Percentiles rank a stretch among this genome's conserved stretches.
Evolutionary conservation across 2,113 vertebrate genomes (phyloP).

Genomic region (Charina bottae): DNA sequence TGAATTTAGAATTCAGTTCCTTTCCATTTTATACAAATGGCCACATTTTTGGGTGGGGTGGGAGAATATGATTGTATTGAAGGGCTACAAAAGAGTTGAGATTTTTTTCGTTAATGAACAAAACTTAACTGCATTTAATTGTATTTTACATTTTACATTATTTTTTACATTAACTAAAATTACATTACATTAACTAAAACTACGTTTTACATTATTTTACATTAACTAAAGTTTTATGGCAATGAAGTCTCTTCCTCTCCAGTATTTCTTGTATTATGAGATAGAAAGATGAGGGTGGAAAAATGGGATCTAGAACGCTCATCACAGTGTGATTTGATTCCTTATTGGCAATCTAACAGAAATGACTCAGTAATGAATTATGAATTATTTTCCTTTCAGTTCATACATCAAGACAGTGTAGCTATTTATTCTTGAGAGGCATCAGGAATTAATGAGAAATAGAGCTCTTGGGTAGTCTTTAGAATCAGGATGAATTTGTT

Average conservation of each 20-base stretch:
- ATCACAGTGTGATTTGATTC: slow-evolving; percentile 42
- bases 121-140: background rate
- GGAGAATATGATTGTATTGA: background rate
- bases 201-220: too few relatives aligned
- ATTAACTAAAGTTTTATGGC: background rate
- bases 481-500: background rate
- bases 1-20: background rate
- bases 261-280: background rate
- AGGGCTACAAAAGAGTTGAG: too few relatives aligned
- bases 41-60: background rate
- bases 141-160: too few relatives aligned
- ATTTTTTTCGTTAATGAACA: background rate
- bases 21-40: background rate
- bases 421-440: slow-evolving; percentile 25
- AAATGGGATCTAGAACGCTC: background rate
- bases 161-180: too few relatives aligned
- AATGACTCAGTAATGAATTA: slow-evolving; percentile 19
- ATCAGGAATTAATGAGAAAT: slow-evolving; percentile 10
- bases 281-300: background rate
- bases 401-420: slow-evolving; percentile 24
- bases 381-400: slow-evolving; percentile 36
- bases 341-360: slow-evolving; percentile 47
- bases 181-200: too few relatives aligned
- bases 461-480: background rate
- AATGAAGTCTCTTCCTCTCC: background rate